A percentile compares a stretch with the other conserved stretches of the same genome.
These are phyloP conservation scores for Limnephilus marmoratus DNA, from an alignment of 2,888 invertebrate genomes.

Conservation along the genomic window DNA sequence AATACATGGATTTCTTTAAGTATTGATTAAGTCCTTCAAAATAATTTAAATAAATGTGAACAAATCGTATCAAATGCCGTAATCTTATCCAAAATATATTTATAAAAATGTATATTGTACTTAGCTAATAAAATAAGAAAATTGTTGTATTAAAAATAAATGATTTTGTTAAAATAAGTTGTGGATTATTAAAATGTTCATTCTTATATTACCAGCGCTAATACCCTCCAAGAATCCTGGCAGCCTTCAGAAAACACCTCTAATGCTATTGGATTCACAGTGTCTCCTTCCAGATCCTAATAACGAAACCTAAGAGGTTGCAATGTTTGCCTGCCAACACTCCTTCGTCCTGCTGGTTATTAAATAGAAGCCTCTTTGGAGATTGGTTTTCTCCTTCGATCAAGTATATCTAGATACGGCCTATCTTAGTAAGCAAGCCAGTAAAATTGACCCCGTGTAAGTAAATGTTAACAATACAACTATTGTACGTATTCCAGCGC, in stretches of 20 bases:
- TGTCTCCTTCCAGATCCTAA: not conserved
- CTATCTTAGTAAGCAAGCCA: no score
- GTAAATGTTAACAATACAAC: no score
- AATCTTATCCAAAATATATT: conserved; percentile 44
- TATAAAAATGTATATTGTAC: conserved; percentile 56
- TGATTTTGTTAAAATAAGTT: conserved; percentile 26
- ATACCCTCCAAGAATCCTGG: not conserved
- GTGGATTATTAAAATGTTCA: not conserved
- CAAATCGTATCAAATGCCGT: conserved; percentile 26
- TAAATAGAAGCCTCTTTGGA: not conserved
- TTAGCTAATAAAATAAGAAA: conserved; percentile 49
- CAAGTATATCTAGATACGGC: no score
- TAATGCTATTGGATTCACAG: not conserved
- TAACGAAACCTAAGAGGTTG: no score
- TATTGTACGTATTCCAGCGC: no score
- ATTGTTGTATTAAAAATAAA: conserved; percentile 42
- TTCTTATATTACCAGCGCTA: not conserved
- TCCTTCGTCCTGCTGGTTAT: no score
- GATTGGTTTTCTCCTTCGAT: not conserved
- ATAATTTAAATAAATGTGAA: conserved; percentile 2
- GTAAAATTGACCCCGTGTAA: no score
- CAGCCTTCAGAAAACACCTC: no score
- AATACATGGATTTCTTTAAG: not conserved
- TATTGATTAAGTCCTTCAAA: not conserved
- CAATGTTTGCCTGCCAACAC: no score